Evolutionary conservation across 1,140 invertebrate genomes (phyloP).

Genomic region (Drosophila aff.): DNA sequence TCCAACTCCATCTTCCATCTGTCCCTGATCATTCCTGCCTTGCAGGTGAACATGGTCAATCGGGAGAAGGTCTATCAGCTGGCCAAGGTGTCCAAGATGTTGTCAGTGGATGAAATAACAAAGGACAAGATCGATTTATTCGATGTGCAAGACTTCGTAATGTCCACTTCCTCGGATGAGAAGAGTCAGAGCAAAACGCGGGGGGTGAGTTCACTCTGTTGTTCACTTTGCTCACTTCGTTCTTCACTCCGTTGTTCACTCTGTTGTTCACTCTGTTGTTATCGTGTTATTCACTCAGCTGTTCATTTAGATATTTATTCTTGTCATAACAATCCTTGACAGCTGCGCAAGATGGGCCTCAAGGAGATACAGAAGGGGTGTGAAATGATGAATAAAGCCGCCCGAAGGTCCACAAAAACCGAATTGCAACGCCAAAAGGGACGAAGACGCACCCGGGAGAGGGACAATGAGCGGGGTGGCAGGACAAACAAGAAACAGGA

Average conservation of each 20-base stretch:
- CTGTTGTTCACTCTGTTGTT: too few relatives aligned
- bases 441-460: neutral
- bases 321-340: neutral
- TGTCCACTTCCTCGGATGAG: slow-evolving; percentile 36
- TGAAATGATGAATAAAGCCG: neutral
- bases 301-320: neutral
- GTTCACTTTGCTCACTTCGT: too few relatives aligned
- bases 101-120: neutral
- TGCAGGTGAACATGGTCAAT: slow-evolving; percentile 18
- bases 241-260: too few relatives aligned
- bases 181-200: slow-evolving; percentile 6
- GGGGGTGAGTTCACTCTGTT: slow-evolving; percentile 9
- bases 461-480: neutral
- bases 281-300: too few relatives aligned
- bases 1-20: too few relatives aligned
- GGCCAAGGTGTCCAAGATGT: neutral
- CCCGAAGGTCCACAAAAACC: slow-evolving; percentile 6
- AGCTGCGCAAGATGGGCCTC: slow-evolving; percentile 59
- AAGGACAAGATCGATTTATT: neutral
- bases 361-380: slow-evolving; percentile 38
- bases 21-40: too few relatives aligned
- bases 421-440: neutral
- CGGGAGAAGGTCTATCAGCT: slow-evolving; percentile 20
- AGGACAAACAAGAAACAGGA: neutral
- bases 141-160: slow-evolving; percentile 13